These are phyloP conservation scores for Myotis findleyi DNA, from an alignment of 2,797 vertebrate genomes.

Conservation along the genomic window DNA sequence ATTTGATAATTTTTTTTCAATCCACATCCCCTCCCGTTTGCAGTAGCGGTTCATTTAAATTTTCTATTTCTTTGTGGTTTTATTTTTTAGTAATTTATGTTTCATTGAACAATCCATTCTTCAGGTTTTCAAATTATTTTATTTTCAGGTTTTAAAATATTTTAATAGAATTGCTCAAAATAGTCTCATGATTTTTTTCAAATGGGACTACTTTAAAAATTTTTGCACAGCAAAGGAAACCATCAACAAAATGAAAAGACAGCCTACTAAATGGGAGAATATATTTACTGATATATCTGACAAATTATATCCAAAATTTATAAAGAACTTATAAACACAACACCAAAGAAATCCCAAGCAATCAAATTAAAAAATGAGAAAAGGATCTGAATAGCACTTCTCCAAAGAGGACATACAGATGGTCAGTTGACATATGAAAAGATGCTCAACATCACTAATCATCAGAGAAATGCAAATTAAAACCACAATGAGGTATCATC, in stretches of 20 bases:
- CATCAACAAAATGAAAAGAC: neutral
- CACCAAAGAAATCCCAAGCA: neutral
- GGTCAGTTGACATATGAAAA: neutral
- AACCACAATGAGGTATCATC: neutral
- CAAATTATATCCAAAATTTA: neutral
- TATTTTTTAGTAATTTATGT: conserved; percentile 47
- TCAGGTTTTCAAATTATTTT: conserved; percentile 33
- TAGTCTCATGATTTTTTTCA: conserved; percentile 2
- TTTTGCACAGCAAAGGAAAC: neutral
- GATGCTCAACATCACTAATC: neutral
- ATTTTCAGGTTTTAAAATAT: conserved; percentile 29
- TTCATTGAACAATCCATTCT: neutral
- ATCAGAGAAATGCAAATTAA: neutral
- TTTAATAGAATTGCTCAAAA: conserved; percentile 32
- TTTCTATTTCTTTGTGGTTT: neutral
- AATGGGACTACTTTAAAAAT: neutral
- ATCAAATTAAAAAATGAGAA: neutral
- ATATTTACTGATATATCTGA: neutral
- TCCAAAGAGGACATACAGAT: neutral
- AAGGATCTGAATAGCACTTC: neutral
- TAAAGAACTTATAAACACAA: neutral
- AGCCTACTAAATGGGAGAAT: neutral
- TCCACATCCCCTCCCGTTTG: too few species aligned
- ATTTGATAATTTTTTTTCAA: conserved; percentile 26
- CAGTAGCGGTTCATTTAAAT: conserved; percentile 8